Evolutionary conservation across 2,888 invertebrate genomes (phyloP).

Genomic region (Lycia hirtaria): DNA sequence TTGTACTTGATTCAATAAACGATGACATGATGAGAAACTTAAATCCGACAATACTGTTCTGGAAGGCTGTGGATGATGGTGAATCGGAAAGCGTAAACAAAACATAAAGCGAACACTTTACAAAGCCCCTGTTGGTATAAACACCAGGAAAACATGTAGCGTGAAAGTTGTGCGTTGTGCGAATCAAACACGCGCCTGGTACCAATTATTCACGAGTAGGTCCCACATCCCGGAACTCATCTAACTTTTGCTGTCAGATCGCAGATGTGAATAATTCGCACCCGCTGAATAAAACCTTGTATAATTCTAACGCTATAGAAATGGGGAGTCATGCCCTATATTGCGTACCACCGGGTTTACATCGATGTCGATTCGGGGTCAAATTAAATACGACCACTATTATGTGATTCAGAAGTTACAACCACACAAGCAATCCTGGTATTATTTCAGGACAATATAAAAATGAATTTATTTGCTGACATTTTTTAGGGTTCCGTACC

Average conservation of each 20-base stretch:
- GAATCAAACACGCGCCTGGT: constrained; percentile 49
- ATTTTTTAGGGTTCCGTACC: too few species aligned
- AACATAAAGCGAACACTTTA: too few species aligned
- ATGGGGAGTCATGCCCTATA: constrained; percentile 5
- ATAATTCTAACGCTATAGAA: constrained; percentile 16
- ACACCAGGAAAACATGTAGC: constrained; percentile 25
- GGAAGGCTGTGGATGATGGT: too few species aligned
- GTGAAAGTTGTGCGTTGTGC: constrained; percentile 25
- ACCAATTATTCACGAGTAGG: constrained; percentile 61
- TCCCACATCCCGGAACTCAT: constrained; percentile 63
- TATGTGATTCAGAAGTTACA: not conserved
- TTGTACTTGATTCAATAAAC: too few species aligned
- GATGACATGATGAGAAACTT: too few species aligned
- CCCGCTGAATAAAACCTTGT: constrained; percentile 27
- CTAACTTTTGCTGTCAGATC: constrained; percentile 60
- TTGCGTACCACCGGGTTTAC: constrained; percentile 4
- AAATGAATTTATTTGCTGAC: too few species aligned
- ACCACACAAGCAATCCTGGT: too few species aligned
- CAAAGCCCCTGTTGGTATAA: too few species aligned
- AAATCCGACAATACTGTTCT: too few species aligned
- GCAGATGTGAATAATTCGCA: constrained; percentile 58
- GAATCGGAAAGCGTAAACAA: too few species aligned
- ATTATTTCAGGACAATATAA: too few species aligned
- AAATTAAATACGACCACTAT: not conserved
- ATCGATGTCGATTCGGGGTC: not conserved